Conservation (phyloP, 2,888 invertebrate species). For the Ornithoptera priamus region DNA sequence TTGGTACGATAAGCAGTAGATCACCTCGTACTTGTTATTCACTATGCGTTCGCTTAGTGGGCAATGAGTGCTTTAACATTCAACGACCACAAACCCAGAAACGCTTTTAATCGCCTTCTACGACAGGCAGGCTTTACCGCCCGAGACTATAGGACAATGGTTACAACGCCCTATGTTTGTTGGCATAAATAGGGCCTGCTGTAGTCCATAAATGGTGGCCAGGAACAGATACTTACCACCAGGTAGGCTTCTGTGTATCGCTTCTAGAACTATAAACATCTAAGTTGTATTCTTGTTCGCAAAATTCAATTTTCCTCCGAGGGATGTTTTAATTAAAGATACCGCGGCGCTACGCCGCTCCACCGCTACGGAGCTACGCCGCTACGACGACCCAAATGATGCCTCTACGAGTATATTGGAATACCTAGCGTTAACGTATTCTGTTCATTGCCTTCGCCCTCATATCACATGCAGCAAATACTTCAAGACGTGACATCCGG, state of each 20-base stretch:
- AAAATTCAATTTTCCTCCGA: conserved; percentile 41
- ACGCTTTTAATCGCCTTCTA: too few species aligned
- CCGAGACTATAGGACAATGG: too few species aligned
- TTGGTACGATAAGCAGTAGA: too few species aligned
- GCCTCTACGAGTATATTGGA: conserved; percentile 31
- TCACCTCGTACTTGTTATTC: too few species aligned
- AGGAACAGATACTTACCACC: too few species aligned
- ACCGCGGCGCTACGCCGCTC: conserved; percentile 24
- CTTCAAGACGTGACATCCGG: not conserved
- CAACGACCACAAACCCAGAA: too few species aligned
- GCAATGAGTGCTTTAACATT: too few species aligned
- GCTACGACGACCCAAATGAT: conserved; percentile 35
- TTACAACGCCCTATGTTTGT: too few species aligned
- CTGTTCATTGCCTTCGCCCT: not conserved
- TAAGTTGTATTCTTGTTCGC: conserved; percentile 30
- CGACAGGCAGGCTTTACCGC: too few species aligned
- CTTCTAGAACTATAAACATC: not conserved
- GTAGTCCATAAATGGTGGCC: too few species aligned
- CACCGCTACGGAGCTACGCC: conserved; percentile 7
- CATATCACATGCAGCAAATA: not conserved
- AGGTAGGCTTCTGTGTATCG: not conserved
- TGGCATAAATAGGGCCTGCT: too few species aligned
- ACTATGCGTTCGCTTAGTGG: too few species aligned
- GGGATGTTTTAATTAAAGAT: conserved; percentile 42
- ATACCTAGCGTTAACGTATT: conserved; percentile 13